phyloP scores from a whole-genome alignment of 2,888 invertebrate genomes.

The Schrankia costaestrigalis region DNA sequence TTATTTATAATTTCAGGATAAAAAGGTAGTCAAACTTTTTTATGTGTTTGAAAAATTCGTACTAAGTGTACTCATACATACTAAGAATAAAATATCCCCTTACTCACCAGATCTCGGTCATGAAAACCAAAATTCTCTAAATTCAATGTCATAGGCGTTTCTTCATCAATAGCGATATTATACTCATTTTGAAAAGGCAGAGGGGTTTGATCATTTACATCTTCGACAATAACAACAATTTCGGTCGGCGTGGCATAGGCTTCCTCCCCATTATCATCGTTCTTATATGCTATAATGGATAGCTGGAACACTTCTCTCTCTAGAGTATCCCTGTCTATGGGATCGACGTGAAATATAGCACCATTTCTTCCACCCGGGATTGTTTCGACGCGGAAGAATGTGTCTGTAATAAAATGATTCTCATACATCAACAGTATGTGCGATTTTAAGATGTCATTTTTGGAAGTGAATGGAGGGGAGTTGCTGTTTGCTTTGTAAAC shows the following conservation, averaged over 20 bases:
- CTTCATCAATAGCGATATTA: conserved; percentile 71
- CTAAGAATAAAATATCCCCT: no score
- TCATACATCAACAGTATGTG: no score
- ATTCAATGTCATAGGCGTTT: conserved; percentile 69
- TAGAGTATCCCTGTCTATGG: conserved; percentile 70
- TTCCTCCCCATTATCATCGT: conserved; percentile 38
- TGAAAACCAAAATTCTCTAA: conserved; percentile 76
- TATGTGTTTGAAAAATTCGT: no score
- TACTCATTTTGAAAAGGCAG: conserved; percentile 57
- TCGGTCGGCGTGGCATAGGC: conserved; percentile 47
- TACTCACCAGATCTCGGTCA: conserved; percentile 76
- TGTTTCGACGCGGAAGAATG: conserved; percentile 58
- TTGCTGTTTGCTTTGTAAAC: no score
- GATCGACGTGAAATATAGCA: conserved; percentile 51
- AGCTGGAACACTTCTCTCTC: conserved; percentile 70
- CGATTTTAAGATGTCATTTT: no score
- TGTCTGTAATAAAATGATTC: conserved; percentile 44
- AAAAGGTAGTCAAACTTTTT: no score
- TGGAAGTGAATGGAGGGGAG: no score
- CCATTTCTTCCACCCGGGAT: conserved; percentile 52
- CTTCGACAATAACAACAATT: conserved; percentile 73
- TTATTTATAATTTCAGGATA: no score
- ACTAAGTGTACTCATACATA: no score
- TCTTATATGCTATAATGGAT: conserved; percentile 70
- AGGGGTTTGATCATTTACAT: conserved; percentile 85